Conservation (phyloP, 2,797 vertebrate genomes). For the Trachops cirrhosus region DNA sequence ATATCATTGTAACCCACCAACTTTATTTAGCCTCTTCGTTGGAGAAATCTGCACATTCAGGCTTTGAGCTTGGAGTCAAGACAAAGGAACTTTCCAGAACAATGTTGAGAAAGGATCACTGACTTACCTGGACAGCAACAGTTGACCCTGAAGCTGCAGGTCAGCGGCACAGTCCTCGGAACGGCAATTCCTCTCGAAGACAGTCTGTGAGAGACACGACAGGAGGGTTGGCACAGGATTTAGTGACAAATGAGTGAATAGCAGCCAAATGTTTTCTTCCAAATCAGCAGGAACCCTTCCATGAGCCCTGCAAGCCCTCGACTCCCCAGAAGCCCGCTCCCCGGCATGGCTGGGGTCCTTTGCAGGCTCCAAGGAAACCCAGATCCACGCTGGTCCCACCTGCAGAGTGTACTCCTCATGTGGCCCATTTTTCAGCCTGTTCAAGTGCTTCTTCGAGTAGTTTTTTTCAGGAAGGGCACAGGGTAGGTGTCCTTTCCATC, state of each 20-base stretch:
- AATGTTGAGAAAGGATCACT: accelerated
- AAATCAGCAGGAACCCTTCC: accelerated
- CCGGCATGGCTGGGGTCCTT: neutral
- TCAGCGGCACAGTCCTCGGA: conserved; percentile 98
- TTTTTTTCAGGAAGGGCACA: neutral
- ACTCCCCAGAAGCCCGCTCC: neutral
- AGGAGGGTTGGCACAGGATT: neutral
- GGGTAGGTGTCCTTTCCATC: neutral
- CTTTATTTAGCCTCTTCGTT: neutral
- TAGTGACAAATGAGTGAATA: neutral
- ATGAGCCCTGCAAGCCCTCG: accelerated
- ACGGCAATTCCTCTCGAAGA: conserved; percentile 97
- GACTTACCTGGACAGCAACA: conserved; percentile 93
- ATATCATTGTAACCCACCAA: neutral
- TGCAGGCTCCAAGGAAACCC: neutral
- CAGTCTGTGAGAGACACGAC: conserved; percentile 86
- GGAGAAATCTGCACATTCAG: neutral
- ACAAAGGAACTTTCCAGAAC: neutral
- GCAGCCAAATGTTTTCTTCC: neutral
- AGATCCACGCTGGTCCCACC: accelerated
- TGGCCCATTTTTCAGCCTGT: neutral
- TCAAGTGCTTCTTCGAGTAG: neutral
- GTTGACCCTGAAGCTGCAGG: conserved; percentile 91
- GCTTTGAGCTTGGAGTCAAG: neutral
- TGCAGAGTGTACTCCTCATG: accelerated